A percentile compares a stretch with the other conserved stretches of the same genome.
Evolutionary conservation across 2,113 vertebrate species (phyloP).

Genomic region (Psammodynastes pulverulentus): DNA sequence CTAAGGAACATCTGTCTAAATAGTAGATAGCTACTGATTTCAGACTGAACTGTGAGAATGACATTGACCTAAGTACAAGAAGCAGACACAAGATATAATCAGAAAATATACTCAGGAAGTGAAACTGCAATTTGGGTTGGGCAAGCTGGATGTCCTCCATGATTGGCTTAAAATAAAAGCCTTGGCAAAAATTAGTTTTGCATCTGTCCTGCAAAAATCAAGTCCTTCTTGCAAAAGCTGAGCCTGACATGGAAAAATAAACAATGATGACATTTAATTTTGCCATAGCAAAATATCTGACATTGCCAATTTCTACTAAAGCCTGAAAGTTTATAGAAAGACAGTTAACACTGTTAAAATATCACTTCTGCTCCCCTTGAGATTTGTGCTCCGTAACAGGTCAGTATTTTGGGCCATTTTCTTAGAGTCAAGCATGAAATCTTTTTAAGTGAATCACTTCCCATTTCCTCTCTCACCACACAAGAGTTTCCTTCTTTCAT

Average conservation of each 20-base stretch:
- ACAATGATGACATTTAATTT: conserved; percentile 23
- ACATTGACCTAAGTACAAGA: background rate
- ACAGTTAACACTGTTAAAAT: conserved; percentile 48
- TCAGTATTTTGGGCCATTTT: conserved; percentile 57
- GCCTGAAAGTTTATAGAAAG: conserved; percentile 2
- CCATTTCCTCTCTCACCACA: conserved; percentile 52
- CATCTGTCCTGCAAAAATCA: background rate
- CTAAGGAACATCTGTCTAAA: background rate
- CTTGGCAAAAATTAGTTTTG: background rate
- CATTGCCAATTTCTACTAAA: conserved; percentile 20
- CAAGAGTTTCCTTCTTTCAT: conserved; percentile 56
- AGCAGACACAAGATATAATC: background rate
- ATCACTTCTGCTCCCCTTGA: conserved; percentile 37
- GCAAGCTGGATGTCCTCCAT: background rate
- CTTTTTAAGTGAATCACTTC: conserved; percentile 60
- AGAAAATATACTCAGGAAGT: background rate
- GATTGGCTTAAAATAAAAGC: background rate
- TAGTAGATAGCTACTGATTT: background rate
- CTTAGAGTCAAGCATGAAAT: conserved; percentile 68
- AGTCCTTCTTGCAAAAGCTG: background rate
- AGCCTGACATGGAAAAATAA: background rate
- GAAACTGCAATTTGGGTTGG: background rate
- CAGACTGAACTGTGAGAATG: background rate
- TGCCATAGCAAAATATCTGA: background rate
- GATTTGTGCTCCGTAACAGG: conserved; percentile 59